Conservation (phyloP, 2,113 vertebrate genomes). For the Ursus arctos region DNA sequence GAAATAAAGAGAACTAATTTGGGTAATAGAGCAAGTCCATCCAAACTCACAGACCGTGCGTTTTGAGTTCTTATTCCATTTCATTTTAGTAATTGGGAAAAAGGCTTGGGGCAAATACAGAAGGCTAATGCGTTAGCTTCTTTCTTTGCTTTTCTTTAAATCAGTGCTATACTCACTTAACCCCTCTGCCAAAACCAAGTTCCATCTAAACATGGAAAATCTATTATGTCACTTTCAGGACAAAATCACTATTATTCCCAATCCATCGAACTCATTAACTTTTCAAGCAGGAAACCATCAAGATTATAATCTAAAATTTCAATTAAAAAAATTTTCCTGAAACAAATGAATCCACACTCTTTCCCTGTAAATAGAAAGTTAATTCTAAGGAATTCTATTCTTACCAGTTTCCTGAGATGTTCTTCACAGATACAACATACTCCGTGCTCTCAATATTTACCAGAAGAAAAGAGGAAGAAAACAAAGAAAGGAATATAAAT, state of each 20-base stretch:
- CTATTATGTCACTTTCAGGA: conserved; percentile 1
- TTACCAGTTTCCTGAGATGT: neutral
- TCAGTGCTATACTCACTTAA: neutral
- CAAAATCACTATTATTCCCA: neutral
- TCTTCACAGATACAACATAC: neutral
- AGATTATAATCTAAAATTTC: neutral
- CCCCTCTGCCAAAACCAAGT: neutral
- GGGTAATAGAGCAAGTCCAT: conserved; percentile 52
- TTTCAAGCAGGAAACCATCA: neutral
- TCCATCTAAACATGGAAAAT: conserved; percentile 4
- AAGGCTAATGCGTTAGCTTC: neutral
- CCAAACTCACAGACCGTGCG: conserved; percentile 40
- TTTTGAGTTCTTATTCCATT: conserved; percentile 38
- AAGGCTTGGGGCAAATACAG: conserved; percentile 55
- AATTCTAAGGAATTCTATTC: neutral
- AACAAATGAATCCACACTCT: neutral
- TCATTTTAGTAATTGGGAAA: conserved; percentile 41
- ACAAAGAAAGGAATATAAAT: neutral
- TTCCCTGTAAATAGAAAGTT: neutral
- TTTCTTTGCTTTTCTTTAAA: neutral
- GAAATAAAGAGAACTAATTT: conserved; percentile 58
- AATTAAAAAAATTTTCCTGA: neutral
- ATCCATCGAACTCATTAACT: neutral
- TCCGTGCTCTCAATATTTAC: neutral
- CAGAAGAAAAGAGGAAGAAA: neutral